phyloP scores from a whole-genome alignment of 2,113 vertebrate species.

The Talpa occidentalis region DNA sequence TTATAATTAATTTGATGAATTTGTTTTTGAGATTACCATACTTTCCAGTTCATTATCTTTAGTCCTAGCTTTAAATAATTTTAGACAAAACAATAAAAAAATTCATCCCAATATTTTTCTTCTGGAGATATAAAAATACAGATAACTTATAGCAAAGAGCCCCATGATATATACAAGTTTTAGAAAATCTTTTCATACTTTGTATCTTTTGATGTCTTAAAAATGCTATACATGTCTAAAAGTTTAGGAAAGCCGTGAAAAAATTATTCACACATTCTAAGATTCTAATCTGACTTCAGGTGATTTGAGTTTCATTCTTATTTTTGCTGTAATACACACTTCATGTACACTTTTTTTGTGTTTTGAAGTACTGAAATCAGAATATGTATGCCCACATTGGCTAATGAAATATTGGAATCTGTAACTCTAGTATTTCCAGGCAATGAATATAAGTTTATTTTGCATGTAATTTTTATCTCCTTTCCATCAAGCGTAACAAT shows the following conservation, averaged over 20 bases:
- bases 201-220: constrained; percentile 19
- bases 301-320: constrained; percentile 66
- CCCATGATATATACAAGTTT: not conserved
- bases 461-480: constrained; percentile 84
- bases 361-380: constrained; percentile 69
- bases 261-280: constrained; percentile 26
- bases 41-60: not conserved
- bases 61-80: constrained; percentile 30
- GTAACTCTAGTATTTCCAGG: constrained; percentile 61
- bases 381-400: not conserved
- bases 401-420: constrained; percentile 33
- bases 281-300: constrained; percentile 32
- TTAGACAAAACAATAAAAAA: constrained; percentile 18
- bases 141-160: constrained; percentile 8
- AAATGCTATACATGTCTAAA: constrained; percentile 30
- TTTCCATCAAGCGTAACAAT: constrained; percentile 85
- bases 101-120: not conserved
- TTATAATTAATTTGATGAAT: constrained; percentile 3
- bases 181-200: not conserved
- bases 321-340: constrained; percentile 47
- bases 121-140: constrained; percentile 12
- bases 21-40: not conserved
- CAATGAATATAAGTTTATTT: constrained; percentile 66
- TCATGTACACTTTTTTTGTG: constrained; percentile 53
- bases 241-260: constrained; percentile 49